Conservation (phyloP, 2,797 vertebrate genomes). For the Rhinella marina region DNA sequence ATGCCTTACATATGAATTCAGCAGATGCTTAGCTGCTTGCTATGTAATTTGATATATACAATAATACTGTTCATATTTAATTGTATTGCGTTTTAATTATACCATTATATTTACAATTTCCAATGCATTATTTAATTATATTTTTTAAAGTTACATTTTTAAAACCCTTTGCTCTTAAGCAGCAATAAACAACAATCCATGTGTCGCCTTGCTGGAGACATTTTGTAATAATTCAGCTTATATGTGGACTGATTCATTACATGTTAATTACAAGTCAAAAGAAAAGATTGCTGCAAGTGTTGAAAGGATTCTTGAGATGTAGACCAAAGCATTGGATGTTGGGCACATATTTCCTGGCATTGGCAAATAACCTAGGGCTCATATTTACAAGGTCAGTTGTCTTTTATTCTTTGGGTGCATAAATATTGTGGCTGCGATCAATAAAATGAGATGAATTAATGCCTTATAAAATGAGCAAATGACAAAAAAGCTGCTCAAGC, state of each 20-base stretch:
- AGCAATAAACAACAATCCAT: background rate
- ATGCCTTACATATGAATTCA: too few species aligned
- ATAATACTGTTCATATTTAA: background rate
- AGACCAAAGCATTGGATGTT: background rate
- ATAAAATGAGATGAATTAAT: slow-evolving; percentile 13
- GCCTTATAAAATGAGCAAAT: slow-evolving; percentile 11
- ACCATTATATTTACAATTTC: too few species aligned
- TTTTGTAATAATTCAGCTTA: background rate
- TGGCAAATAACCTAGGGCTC: background rate
- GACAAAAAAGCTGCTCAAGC: slow-evolving; percentile 26
- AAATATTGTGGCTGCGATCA: background rate
- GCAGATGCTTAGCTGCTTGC: too few species aligned
- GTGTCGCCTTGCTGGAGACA: background rate
- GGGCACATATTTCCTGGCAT: background rate
- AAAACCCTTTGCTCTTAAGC: background rate
- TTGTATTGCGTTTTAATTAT: background rate
- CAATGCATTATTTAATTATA: background rate
- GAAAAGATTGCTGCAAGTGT: background rate
- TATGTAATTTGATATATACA: background rate
- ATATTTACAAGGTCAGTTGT: background rate
- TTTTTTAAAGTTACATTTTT: background rate
- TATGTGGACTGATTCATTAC: background rate
- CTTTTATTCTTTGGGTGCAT: background rate
- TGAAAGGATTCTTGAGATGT: background rate
- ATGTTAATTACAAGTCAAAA: background rate